phyloP scores from a whole-genome alignment of 2,113 vertebrate species.

The Menidia beryllina region DNA sequence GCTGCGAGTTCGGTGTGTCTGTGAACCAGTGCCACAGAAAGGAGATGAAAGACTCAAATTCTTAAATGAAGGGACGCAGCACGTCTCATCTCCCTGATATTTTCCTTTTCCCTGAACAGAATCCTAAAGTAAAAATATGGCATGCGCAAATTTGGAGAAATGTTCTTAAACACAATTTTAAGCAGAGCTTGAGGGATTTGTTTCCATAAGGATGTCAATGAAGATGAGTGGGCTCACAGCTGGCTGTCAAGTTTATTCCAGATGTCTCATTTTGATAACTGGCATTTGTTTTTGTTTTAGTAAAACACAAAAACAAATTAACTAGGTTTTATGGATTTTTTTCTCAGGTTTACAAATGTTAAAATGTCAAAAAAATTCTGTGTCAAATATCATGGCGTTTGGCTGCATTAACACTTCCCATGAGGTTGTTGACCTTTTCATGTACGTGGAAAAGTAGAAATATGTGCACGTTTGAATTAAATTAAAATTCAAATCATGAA shows the following conservation, averaged over 20 bases:
- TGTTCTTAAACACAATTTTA: not conserved
- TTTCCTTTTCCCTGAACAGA: not conserved
- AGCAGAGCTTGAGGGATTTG: constrained; percentile 8
- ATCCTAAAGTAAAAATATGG: too few species aligned
- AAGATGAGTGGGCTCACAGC: not conserved
- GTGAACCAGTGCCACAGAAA: constrained; percentile 8
- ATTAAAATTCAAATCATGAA: too few species aligned
- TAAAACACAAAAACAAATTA: not conserved
- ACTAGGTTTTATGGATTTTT: not conserved
- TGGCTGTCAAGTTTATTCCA: not conserved
- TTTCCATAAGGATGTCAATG: not conserved
- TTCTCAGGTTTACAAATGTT: not conserved
- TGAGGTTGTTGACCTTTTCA: not conserved
- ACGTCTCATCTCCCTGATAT: not conserved
- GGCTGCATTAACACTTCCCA: too few species aligned
- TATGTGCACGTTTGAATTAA: too few species aligned
- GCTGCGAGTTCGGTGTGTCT: constrained; percentile 41
- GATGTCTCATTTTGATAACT: not conserved
- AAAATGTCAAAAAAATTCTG: not conserved
- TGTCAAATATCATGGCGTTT: too few species aligned
- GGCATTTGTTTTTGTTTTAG: not conserved
- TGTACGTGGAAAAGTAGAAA: too few species aligned
- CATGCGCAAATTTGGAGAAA: not conserved
- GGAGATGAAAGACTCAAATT: not conserved
- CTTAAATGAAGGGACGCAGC: constrained; percentile 3